Base-by-base conservation (phyloP, 2,797 vertebrate genomes). In the Acrossocheilus wenchowensis region DNA sequence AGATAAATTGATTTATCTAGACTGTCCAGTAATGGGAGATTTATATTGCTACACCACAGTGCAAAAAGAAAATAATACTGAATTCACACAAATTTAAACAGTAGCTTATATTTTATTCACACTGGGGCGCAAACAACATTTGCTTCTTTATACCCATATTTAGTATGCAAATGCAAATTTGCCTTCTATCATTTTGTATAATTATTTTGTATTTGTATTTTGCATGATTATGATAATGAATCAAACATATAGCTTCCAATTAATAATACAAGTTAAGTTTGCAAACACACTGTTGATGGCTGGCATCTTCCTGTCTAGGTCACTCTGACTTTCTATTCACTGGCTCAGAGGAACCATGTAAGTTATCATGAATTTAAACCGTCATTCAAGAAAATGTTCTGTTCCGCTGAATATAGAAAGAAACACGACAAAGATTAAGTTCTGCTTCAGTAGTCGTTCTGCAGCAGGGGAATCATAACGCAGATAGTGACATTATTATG, bases 241-340 rank as follows among this genome's bases (percentile, higher is more conserved):
- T n/a, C 30, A 78, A 78, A 78, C 14, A 77, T 34, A 19, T 48
- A 77, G 48, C 19, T 36, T 36, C 11, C 11, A 21, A 23, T 15
- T 2, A 41, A 79, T 2, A 48, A 21, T 21, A 2, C 1, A 26
- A 77, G 15, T 68, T 78, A 66, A 30, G 21, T 54, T 68, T 39
- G 26, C 5, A 2, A 66, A 66, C 50, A 82, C 34, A 30, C 26
- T 14, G 26, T 41, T 26, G 50, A 62, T 30, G 68, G 45, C 36
- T 57, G n/a, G 41, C 39, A 77, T 85, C 64, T 60, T 39, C 23
- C 6, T 14, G n/a, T 72, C 45, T n/a, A 26, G 83, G 48, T 84
- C 83, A 57, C 60, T 64, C 36, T 77, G 72, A 85, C 75, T 60
- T 79, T 78, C 19, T 48, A 60, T 80, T 66, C 26, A 54, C 34